Evolutionary conservation across 2,113 vertebrate species (phyloP), one percentile per base, ranked within the genome.

Genomic region (Caranx ignobilis): DNA sequence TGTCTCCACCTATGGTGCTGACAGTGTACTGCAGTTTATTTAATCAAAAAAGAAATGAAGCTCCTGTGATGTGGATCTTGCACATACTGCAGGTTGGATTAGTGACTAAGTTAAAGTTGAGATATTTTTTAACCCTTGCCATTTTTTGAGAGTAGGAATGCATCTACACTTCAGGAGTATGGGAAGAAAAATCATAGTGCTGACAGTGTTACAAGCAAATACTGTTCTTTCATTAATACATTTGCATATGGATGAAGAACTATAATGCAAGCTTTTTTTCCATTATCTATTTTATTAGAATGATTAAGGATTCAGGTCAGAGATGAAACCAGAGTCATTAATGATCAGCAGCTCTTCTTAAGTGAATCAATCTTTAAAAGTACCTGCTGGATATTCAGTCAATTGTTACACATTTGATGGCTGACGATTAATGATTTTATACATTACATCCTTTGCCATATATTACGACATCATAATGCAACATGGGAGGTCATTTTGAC

Each of bases 271-370:
- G 47, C 57, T 75, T 37, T 66, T 41, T 5, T 41, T 3, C 9
- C 2, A 54, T 54, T 47, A 11, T 56, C 11, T n/a, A 61, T 6
- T 84, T 50, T 6, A 65, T n/a, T 72, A 11, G 55, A 59, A 21
- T 69, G 10, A 76, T 19, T 62, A 21, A 71, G 5, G 39, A 71
- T 63, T 48, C 9, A 45, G 26, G 39, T 56, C 72, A 64, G 31
- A 34, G 32, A 63, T 54, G 5, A 61, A 69, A 3, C 57, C 4
- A 37, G 26, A 77, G 26, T 67, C 39, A 56, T 19, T 61, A 61
- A 41, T 31, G 21, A 76, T 60, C 32, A 71, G 19, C 3, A 56
- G 45, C 39, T 61, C 48, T 9, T 63, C 50, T 8, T 35, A 41
- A 45, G 31, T 35, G 1, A 26, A 45, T n/a, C 0, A 47, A 21